Percentiles rank a stretch among this genome's conserved stretches.
These are phyloP conservation scores for Morinoia aosen DNA, from an alignment of 2,888 invertebrate genomes.

Conservation along the genomic window DNA sequence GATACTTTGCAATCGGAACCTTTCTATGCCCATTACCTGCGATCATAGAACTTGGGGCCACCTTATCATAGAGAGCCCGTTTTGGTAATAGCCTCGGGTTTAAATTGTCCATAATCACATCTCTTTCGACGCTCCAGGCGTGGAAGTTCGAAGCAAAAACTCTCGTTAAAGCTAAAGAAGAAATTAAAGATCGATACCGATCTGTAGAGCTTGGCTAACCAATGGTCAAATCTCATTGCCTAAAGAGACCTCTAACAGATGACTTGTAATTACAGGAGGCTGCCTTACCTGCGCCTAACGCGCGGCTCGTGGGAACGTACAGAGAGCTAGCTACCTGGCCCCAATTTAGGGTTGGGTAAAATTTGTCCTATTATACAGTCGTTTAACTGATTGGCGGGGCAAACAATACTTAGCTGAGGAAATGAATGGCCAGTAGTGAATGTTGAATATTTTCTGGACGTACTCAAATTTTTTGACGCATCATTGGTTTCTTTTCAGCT, in stretches of 20 bases:
- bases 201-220: not conserved
- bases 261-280: not conserved
- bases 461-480: no score
- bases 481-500: no score
- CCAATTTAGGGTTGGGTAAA: no score
- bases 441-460: no score
- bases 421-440: no score
- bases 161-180: conserved; percentile 6
- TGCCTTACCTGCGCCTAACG: not conserved
- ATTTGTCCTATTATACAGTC: no score
- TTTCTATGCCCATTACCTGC: not conserved
- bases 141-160: conserved; percentile 1
- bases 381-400: no score
- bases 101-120: not conserved
- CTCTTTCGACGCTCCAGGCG: not conserved
- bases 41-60: not conserved
- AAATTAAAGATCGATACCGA: conserved; percentile 32
- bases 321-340: not conserved
- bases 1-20: not conserved
- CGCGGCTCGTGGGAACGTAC: not conserved
- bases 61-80: not conserved
- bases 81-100: not conserved
- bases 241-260: conserved; percentile 10
- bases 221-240: conserved; percentile 17
- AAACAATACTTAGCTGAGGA: no score